Evolutionary conservation across 2,797 vertebrate species (phyloP).

Genomic region (Echiichthys vipera): DNA sequence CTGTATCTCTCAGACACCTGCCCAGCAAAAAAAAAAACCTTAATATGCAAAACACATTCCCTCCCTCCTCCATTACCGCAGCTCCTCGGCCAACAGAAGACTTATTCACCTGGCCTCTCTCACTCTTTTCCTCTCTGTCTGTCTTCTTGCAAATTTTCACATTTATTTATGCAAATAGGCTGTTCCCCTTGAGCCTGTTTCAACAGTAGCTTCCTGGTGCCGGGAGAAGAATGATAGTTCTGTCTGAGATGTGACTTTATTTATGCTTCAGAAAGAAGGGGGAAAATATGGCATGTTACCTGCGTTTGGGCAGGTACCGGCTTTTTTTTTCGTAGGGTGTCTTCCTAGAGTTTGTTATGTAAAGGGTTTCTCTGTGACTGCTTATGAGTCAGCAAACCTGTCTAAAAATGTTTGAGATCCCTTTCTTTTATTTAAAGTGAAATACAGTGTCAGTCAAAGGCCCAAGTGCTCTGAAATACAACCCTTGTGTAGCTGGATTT

Average conservation of each 20-base stretch:
- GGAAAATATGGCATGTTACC: not conserved
- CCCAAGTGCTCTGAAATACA: not conserved
- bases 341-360: not conserved
- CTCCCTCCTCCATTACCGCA: conserved; percentile 54
- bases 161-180: conserved; percentile 83
- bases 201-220: conserved; percentile 76
- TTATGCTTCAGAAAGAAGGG: conserved; percentile 28
- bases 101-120: conserved; percentile 80
- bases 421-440: not conserved
- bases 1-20: conserved; percentile 84
- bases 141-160: conserved; percentile 84
- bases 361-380: not conserved
- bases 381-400: not conserved
- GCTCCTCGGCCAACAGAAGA: conserved; percentile 80
- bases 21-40: conserved; percentile 74
- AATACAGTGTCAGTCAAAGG: not conserved
- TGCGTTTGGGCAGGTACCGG: not conserved
- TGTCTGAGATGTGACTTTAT: conserved; percentile 58
- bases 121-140: conserved; percentile 72
- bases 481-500: not conserved
- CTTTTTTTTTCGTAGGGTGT: conserved; percentile 8
- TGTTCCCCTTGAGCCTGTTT: conserved; percentile 72
- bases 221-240: conserved; percentile 67
- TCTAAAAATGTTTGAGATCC: not conserved
- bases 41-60: conserved; percentile 81